These are phyloP conservation scores for Chaetops frenatus DNA, from an alignment of 2,113 vertebrate genomes.

Conservation along the genomic window DNA sequence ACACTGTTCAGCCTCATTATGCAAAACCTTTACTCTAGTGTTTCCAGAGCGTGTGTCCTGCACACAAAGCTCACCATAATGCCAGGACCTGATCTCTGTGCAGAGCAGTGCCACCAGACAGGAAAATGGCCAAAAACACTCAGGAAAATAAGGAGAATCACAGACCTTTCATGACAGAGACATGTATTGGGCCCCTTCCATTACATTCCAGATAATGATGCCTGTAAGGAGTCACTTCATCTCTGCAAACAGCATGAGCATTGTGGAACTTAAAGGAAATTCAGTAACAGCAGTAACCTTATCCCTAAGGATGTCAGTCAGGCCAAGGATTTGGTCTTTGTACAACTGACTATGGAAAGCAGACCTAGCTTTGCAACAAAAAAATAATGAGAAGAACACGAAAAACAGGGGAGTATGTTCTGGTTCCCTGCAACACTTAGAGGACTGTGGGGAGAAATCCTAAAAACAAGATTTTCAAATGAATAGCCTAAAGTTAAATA, in stretches of 20 bases:
- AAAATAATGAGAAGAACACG: background rate
- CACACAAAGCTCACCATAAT: background rate
- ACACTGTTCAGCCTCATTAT: background rate
- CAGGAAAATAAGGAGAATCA: background rate
- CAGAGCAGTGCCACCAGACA: background rate
- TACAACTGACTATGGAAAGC: background rate
- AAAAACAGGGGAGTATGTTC: background rate
- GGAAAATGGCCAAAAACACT: background rate
- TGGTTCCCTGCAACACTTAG: background rate
- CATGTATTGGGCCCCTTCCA: background rate
- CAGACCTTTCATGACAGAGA: background rate
- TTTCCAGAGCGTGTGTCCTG: background rate
- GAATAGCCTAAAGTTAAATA: background rate
- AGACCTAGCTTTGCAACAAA: background rate
- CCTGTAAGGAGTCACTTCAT: background rate
- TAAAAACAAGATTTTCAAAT: background rate
- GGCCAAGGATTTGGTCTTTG: background rate
- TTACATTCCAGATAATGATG: background rate
- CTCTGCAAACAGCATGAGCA: background rate
- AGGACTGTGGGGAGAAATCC: background rate
- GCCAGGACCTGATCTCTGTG: fast-evolving
- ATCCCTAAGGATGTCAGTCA: background rate
- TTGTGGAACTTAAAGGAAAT: background rate
- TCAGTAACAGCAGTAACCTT: background rate
- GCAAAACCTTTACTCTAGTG: background rate